Evolutionary conservation across 92 coral and sea anemone genomes (phyloP), one percentile per base, ranked within the genome.

Genomic region (Parazoanthus darwini): DNA sequence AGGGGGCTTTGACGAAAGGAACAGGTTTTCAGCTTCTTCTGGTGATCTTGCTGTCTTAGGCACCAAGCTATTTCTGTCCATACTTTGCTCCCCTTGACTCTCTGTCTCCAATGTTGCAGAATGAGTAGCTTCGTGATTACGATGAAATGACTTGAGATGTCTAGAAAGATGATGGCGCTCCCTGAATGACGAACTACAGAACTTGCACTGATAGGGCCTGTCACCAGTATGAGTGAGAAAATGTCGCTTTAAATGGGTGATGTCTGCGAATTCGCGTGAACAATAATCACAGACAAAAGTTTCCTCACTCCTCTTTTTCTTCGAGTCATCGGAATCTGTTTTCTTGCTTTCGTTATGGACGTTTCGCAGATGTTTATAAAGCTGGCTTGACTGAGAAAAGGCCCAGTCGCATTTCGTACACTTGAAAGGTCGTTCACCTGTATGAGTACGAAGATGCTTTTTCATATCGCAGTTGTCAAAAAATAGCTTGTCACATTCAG

Each of bases 141-240:
- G 72, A 50, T 84, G 87, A 50, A 38, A 56, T 20, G 87, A 84
- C 50, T 71, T 72, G 26, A 84, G 78, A 48, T 84, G 87, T 11
- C 87, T 71, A 10, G 43, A 26, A 3, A 84, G 79, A 71, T 84
- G 87, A 36, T 84, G 87, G 8, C 48, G 48, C 72, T 84, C 87
- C 6, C 87, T 56, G 70, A 84, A 84, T 0, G 87, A 54, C 38
- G 50, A 46, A 48, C 51, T 84, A 33, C 87, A 84, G 79, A 43
- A 46, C 25, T 84, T 18, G 35, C 87, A 84, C 66, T 71, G 13
- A 18, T 43, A 84, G 9, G 87, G 87, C 13, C 48, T 84, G 44
- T 84, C 87, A 46, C 87, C 87, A 11, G 87, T 84, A 68, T 84
- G 87, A 11, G 77, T 84, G 46, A 84, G 87, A 36, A 84, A 84